Percentiles rank a stretch among this genome's conserved stretches.
Evolutionary conservation across 1,140 invertebrate species (phyloP).

Genomic region (Drosophila baimaii): DNA sequence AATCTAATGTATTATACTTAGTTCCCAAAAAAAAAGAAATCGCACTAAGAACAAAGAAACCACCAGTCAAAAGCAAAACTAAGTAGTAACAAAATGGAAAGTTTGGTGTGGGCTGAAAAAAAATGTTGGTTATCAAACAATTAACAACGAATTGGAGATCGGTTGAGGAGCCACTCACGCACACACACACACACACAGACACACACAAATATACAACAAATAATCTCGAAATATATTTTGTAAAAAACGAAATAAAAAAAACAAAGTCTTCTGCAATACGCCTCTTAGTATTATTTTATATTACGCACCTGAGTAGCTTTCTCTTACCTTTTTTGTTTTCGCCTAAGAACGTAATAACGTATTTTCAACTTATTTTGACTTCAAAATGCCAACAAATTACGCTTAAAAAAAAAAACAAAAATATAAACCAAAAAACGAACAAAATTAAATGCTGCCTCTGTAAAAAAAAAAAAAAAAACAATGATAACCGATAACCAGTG

Average conservation of each 20-base stretch:
- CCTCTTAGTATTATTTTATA: slow-evolving; percentile 36
- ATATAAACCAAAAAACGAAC: slow-evolving; percentile 35
- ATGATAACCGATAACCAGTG: slow-evolving; percentile 50
- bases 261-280: slow-evolving; percentile 31
- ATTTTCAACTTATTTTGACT: slow-evolving; percentile 43
- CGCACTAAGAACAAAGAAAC: slow-evolving; percentile 74
- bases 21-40: slow-evolving; percentile 22
- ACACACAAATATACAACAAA: slow-evolving; percentile 39
- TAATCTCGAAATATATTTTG: slow-evolving; percentile 55
- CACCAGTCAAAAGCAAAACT: slow-evolving; percentile 40
- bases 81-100: slow-evolving; percentile 22
- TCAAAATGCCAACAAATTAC: slow-evolving; percentile 31
- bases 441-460: slow-evolving; percentile 43
- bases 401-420: slow-evolving; percentile 30
- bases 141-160: slow-evolving; percentile 23
- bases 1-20: slow-evolving; percentile 59
- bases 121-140: no score
- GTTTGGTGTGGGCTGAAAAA: slow-evolving; percentile 37
- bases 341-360: slow-evolving; percentile 37
- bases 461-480: slow-evolving; percentile 36
- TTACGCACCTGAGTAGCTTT: slow-evolving; percentile 28
- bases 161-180: slow-evolving; percentile 34
- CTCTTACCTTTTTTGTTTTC: slow-evolving; percentile 38
- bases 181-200: slow-evolving; percentile 16
- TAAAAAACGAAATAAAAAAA: slow-evolving; percentile 20